Base-by-base conservation (phyloP, 2,888 invertebrate genomes). In the Lasiommata megera region DNA sequence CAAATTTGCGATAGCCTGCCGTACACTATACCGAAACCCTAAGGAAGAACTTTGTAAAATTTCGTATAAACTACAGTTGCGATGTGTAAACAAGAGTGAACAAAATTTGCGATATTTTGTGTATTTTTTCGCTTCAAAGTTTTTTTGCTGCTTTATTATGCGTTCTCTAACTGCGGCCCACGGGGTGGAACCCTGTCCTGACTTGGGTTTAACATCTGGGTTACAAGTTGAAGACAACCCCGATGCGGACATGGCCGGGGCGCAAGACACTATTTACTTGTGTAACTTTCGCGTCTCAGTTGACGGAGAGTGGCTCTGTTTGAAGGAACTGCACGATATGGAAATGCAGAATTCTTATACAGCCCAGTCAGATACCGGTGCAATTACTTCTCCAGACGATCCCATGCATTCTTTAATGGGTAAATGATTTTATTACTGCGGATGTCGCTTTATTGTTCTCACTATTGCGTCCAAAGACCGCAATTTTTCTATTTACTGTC, bases 271-370 rank as follows among this genome's bases (percentile, higher is more conserved):
- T 57, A 98, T 98, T 75, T 98, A 98, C 88, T 90, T 98, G 82
- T 98, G 98, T 92, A 98, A 98, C 84, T 98, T 98, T 86, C 95
- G 98, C 58, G 98, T 98, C 6, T 98, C 98, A 52, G 98, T 98
- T 41, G 98, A 98, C 76, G 98, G 98, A 60, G 98, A 98, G 82
- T 98, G 98, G 98, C 92, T 98, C 59, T 98, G 98, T 80, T 91
- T 98, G 56, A 96, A 97, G 81, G 98, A 98, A 82, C 91, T 98
- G 60, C 96, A 97, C 73, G 98, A 98, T 84, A 96, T 98, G 77
- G 96, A 97, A 76, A 94, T 95, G 92, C 95, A 95, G 71, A 95
- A 95, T 68, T 92, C 95, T 61, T 93, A 93, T 72, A 93, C 91
- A 70, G 93, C 91, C 50, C 92, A 94, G n/a, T 92, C 94, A 16